Base-by-base conservation (phyloP, 2,113 vertebrate genomes). In the Porphyrio hochstetteri region DNA sequence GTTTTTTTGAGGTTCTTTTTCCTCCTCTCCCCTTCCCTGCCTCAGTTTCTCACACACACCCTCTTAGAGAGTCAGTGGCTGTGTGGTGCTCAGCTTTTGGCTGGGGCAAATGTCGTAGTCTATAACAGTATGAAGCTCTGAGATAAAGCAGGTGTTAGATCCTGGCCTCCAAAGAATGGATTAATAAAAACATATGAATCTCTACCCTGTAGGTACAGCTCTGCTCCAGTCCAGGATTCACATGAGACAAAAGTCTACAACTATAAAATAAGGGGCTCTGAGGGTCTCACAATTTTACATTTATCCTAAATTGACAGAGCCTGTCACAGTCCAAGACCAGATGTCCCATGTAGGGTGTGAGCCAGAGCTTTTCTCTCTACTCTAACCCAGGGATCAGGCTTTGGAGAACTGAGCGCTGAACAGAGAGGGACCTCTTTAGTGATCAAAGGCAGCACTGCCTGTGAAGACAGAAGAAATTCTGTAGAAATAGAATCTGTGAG, bases 321-420 rank as follows among this genome's bases (percentile, higher is more conserved):
- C 91, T 3, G 1, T 61, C 40, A 12, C 29, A 69, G 3, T 11
- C 48, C 1, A 1, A 82, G 44, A 57, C 31, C 7, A 9, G 42
- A 53, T 6, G 38, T 53, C 19, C 55, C 25, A 35, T 0, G 0
- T 0, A 0, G 16, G 44, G 10, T 24, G 13, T 60, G 48, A 9
- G 24, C 28, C 74, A 61, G 46, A 83, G 46, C 48, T 90, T 13
- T 8, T 65, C 5, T 36, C 12, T 70, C 7, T 18, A 3, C n/a
- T 68, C 35, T 88, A 35, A 74, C 10, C 29, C 38, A 11, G 2
- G 35, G 52, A 27, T 50, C 20, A 24, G n/a, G 8, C 29, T 77
- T 70, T 69, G 63, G 24, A 38, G 33, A 75, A 21, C 20, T 68
- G 56, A 76, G 18, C 44, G 44, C 29, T 40, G 31, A 48, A 52